Conservation (phyloP, 1,140 invertebrate species). For the Archivesica marissinica region DNA sequence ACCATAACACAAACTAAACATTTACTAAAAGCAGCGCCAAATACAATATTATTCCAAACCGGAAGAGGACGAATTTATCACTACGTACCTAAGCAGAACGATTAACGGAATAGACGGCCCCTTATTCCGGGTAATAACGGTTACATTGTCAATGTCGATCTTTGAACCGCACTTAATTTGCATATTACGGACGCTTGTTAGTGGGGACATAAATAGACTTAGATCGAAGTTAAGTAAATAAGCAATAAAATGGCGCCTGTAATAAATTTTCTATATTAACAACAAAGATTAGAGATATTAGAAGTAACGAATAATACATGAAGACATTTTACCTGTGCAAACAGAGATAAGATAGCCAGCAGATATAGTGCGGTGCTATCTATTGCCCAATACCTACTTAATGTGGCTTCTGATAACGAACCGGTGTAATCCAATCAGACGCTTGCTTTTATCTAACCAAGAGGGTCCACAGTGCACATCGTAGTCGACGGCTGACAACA, state of each 20-base stretch:
- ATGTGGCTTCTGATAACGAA: constrained; percentile 47
- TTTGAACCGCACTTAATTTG: constrained; percentile 55
- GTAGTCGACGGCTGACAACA: constrained; percentile 1
- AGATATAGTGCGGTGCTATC: constrained; percentile 57
- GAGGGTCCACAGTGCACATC: constrained; percentile 43
- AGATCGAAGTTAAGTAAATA: constrained; percentile 56
- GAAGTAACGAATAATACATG: constrained; percentile 59
- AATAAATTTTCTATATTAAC: constrained; percentile 58
- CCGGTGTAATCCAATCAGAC: constrained; percentile 35
- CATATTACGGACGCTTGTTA: constrained; percentile 52
- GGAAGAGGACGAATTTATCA: background rate
- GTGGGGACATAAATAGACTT: constrained; percentile 46
- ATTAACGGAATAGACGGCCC: background rate
- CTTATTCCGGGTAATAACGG: background rate
- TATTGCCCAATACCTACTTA: constrained; percentile 52
- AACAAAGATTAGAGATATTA: constrained; percentile 56
- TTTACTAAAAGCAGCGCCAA: background rate
- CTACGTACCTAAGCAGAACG: constrained; percentile 1
- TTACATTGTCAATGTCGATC: constrained; percentile 17
- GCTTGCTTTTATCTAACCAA: constrained; percentile 24
- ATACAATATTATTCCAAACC: background rate
- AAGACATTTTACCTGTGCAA: constrained; percentile 61
- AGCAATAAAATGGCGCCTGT: constrained; percentile 62
- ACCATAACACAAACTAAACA: background rate
- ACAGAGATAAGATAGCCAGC: constrained; percentile 58